Evolutionary conservation across 2,797 vertebrate genomes (phyloP), one percentile per base, ranked within the genome.

Genomic region (Chelon labrosus): DNA sequence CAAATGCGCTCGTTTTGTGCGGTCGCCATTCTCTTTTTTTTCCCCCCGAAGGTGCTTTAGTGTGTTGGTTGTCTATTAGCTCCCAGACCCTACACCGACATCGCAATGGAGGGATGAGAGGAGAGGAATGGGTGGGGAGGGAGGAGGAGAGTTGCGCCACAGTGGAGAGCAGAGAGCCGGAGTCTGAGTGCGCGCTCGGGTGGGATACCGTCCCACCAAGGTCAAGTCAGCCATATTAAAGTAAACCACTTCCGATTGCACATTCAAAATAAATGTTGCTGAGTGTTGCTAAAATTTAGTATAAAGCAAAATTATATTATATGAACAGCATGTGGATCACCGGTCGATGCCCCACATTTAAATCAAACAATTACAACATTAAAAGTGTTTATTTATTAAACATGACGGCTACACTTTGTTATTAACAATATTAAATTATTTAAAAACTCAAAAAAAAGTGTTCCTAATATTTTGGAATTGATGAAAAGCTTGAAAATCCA

Each of bases 111-210:
- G 70, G 78, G 52, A 54, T 54, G 52, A 85, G 79, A 77, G 74
- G 73, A 77, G 79, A 83, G 73, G 63, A 63, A 77, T 63, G 77
- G 87, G 82, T 72, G 88, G 77, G 73, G 75, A 65, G 60, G 70
- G 78, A 72, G 59, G 80, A 62, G 79, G 73, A 60, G 57, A 87
- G 87, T 69, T 91, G 91, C 89, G 83, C 89, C 83, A 89, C 81
- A 17, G 80, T n/a, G 77, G 75, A 84, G 85, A 85, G 72, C 72
- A 44, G 81, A 71, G 75, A 72, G 79, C 75, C 51, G 65, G 76
- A 85, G 79, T 63, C 82, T 77, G 85, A 75, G 89, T 56, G 90
- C 83, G 92, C 91, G 87, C 87, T 59, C 80, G 88, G 88, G 90
- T 88, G 93, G 89, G 89, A 91, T 80, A 47, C 83, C 56, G 88